phyloP scores from a whole-genome alignment of 2,888 invertebrate species.

The Chironomus riparius region DNA sequence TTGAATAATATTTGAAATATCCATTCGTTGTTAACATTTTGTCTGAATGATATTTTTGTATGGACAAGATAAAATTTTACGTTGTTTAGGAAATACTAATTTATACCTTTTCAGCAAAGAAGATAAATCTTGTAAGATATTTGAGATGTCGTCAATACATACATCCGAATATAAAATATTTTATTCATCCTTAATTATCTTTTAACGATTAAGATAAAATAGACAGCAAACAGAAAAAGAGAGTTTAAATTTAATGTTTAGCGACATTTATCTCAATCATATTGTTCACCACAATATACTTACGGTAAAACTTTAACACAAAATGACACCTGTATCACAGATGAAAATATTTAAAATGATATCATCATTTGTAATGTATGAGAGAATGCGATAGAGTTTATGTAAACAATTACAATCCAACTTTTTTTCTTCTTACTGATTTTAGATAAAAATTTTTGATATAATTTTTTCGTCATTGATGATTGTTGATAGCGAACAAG shows the following conservation, averaged over 20 bases:
- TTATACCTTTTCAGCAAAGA: too few relatives aligned
- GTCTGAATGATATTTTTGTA: too few relatives aligned
- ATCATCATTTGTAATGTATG: background rate
- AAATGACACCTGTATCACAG: background rate
- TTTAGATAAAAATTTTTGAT: background rate
- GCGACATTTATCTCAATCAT: background rate
- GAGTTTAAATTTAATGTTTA: background rate
- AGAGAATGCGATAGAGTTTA: too few relatives aligned
- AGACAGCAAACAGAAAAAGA: too few relatives aligned
- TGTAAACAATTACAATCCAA: background rate
- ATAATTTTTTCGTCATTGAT: too few relatives aligned
- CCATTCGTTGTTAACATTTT: too few relatives aligned
- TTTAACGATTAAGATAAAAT: slow-evolving; percentile 6
- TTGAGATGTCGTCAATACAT: background rate
- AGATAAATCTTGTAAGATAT: too few relatives aligned
- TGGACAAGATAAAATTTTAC: too few relatives aligned
- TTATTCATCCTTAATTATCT: background rate
- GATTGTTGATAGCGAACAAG: too few relatives aligned
- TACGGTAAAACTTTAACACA: too few relatives aligned
- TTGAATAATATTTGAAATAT: too few relatives aligned
- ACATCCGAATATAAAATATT: background rate
- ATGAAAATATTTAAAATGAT: background rate
- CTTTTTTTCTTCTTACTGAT: background rate
- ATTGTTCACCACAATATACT: background rate
- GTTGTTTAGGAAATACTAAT: too few relatives aligned